These are phyloP conservation scores for Pseudomyrmex concolor DNA, from an alignment of 1,140 invertebrate genomes.

Conservation along the genomic window DNA sequence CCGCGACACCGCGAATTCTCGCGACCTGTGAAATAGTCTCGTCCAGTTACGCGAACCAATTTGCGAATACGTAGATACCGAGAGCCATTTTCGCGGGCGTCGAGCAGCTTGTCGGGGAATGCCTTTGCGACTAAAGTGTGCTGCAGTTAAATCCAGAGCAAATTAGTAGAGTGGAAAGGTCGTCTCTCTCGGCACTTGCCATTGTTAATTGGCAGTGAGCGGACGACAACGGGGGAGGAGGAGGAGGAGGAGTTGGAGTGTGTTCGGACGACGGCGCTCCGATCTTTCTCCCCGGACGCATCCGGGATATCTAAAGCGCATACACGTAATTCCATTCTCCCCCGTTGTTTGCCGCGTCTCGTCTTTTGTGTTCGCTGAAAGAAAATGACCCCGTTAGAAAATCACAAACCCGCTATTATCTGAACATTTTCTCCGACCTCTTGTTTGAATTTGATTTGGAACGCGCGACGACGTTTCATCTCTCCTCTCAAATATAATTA, in stretches of 20 bases:
- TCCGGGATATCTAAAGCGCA: not conserved
- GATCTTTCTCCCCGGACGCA: constrained; percentile 35
- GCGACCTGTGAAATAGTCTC: constrained; percentile 13
- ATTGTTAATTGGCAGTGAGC: constrained; percentile 70
- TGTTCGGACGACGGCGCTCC: not conserved
- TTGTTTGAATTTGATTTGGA: constrained; percentile 4
- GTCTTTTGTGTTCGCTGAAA: not conserved
- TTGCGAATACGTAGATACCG: constrained; percentile 35
- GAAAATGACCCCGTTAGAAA: constrained; percentile 6
- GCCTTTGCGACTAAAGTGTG: constrained; percentile 56
- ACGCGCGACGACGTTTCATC: too few species aligned
- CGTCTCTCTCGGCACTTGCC: constrained; percentile 58
- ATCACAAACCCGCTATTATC: constrained; percentile 13
- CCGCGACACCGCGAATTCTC: not conserved
- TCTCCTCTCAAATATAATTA: too few species aligned
- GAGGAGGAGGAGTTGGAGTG: not conserved
- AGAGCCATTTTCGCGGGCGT: constrained; percentile 51
- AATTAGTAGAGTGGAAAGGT: constrained; percentile 63
- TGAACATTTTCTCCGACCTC: not conserved
- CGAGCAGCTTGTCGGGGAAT: constrained; percentile 42
- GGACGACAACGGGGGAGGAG: not conserved
- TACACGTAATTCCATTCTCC: not conserved
- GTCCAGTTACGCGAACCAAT: constrained; percentile 49
- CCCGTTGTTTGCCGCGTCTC: constrained; percentile 14
- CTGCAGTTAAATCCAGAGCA: constrained; percentile 70